These are phyloP conservation scores for Dryadula phaetusa DNA, from an alignment of 2,888 invertebrate species.

Conservation along the genomic window DNA sequence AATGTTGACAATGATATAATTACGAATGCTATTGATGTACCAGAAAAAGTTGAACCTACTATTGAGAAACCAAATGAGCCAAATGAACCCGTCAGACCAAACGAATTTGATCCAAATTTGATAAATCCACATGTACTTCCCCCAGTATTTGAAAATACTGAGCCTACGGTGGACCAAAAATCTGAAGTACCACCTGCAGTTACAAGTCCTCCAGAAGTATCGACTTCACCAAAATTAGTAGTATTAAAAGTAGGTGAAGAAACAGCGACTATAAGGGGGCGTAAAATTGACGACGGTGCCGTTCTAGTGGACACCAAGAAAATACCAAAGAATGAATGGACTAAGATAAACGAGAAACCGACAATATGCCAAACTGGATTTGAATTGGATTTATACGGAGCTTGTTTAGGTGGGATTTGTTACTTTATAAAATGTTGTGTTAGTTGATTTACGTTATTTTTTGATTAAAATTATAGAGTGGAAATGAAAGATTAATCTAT, in stretches of 20 bases:
- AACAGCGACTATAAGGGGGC: conserved; percentile 56
- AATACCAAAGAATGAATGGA: conserved; percentile 67
- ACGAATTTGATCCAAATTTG: neutral
- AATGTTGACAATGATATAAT: conserved; percentile 29
- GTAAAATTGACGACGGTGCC: conserved; percentile 59
- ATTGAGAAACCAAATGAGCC: conserved; percentile 28
- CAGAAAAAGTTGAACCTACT: conserved; percentile 43
- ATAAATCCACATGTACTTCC: conserved; percentile 11
- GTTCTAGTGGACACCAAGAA: conserved; percentile 60
- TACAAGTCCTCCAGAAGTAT: conserved; percentile 52
- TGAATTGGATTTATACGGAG: conserved; percentile 80
- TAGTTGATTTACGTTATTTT: neutral
- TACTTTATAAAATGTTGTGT: neutral
- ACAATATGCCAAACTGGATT: conserved; percentile 79
- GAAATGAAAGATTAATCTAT: neutral
- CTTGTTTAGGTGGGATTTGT: conserved; percentile 76
- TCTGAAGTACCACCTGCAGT: conserved; percentile 44
- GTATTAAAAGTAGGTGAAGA: conserved; percentile 56
- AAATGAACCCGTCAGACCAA: conserved; percentile 18
- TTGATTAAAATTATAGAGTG: conserved; percentile 13
- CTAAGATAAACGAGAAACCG: conserved; percentile 57
- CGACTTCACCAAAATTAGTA: conserved; percentile 55
- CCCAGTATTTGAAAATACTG: conserved; percentile 21
- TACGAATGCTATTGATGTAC: conserved; percentile 31
- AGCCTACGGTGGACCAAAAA: neutral